phyloP scores from a whole-genome alignment of 2,113 vertebrate genomes.

The Zeus faber region DNA sequence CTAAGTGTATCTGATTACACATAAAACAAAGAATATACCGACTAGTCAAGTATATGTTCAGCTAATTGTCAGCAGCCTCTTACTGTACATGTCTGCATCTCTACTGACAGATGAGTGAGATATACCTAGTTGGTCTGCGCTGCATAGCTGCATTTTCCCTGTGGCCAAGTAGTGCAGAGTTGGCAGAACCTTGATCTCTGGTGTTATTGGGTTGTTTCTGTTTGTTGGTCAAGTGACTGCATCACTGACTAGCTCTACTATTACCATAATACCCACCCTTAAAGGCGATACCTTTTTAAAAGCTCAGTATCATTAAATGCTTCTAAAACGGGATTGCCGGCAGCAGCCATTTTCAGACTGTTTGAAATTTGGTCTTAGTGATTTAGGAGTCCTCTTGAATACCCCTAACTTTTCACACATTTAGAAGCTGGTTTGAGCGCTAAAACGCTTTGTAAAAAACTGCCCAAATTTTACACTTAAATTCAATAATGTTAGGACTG shows the following conservation, averaged over 20 bases:
- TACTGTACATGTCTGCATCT: not conserved
- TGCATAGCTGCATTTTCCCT: slow-evolving; percentile 6
- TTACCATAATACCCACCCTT: not conserved
- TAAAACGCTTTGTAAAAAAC: not conserved
- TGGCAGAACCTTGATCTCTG: not conserved
- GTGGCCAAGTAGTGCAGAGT: slow-evolving; percentile 2
- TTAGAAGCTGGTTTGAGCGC: not conserved
- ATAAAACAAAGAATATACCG: no score
- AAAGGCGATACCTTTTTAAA: not conserved
- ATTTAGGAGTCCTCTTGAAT: not conserved
- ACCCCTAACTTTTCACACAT: no score
- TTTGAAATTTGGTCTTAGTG: not conserved
- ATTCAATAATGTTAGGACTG: not conserved
- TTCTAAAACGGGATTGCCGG: not conserved
- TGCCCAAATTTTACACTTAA: not conserved
- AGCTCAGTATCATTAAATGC: slow-evolving; percentile 7
- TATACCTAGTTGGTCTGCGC: not conserved
- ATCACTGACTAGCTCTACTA: not conserved
- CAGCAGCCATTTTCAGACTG: not conserved
- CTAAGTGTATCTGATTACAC: no score
- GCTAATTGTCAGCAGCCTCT: no score
- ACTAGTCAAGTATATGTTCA: no score
- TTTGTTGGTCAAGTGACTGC: slow-evolving; percentile 2
- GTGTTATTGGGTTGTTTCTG: not conserved
- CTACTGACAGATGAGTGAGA: slow-evolving; percentile 1